Percentiles rank a stretch among this genome's conserved stretches.
Conservation (phyloP, 2,113 vertebrate genomes). For the Rhagologus leucostigma region DNA sequence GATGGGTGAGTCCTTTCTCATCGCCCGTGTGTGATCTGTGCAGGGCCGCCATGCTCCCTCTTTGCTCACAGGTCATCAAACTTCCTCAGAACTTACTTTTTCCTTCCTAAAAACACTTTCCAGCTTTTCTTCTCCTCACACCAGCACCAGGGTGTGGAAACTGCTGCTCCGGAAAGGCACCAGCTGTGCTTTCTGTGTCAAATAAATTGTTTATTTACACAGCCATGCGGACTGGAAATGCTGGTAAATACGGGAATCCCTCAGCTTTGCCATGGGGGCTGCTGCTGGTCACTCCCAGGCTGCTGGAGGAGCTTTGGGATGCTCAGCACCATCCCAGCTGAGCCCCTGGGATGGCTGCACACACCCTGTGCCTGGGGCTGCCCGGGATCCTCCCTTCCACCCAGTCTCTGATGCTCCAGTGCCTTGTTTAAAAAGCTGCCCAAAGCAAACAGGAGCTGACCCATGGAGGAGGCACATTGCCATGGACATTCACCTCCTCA, state of each 20-base stretch:
- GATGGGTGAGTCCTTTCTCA: not conserved
- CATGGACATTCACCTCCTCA: too few relatives aligned
- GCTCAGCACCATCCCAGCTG: not conserved
- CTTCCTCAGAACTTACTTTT: not conserved
- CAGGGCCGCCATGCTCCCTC: not conserved
- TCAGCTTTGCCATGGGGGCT: not conserved
- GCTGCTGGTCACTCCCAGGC: not conserved
- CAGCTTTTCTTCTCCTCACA: not conserved
- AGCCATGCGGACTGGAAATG: not conserved
- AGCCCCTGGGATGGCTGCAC: not conserved
- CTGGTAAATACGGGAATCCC: not conserved
- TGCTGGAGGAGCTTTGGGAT: not conserved
- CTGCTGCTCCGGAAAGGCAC: not conserved
- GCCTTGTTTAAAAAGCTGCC: not conserved
- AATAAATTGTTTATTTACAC: not conserved
- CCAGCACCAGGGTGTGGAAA: not conserved
- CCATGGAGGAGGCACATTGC: fast-evolving
- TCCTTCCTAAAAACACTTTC: not conserved
- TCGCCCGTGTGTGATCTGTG: not conserved
- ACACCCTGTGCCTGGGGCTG: not conserved
- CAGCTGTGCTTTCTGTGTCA: not conserved
- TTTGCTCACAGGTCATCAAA: not conserved
- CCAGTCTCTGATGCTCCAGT: not conserved
- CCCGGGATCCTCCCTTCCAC: not conserved
- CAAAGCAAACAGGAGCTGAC: not conserved